These are phyloP conservation scores for Thaumatotibia leucotreta DNA, from an alignment of 1,140 invertebrate genomes.

Conservation along the genomic window DNA sequence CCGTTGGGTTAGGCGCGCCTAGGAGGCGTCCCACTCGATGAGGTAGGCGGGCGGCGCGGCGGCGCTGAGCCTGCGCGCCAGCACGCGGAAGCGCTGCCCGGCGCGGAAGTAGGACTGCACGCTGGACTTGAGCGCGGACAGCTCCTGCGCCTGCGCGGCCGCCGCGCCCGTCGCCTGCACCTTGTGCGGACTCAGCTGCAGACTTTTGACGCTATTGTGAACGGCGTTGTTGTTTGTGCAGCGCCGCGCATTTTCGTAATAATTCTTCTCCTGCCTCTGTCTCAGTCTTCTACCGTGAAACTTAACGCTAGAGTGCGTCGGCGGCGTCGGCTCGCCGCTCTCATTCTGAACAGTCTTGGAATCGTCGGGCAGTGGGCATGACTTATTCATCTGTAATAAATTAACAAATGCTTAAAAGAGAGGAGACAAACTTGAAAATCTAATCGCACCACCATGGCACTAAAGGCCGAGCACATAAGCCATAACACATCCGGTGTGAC, in stretches of 20 bases:
- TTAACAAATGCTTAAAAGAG: too few relatives aligned
- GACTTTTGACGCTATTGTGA: conserved; percentile 67
- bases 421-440: too few relatives aligned
- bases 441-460: too few relatives aligned
- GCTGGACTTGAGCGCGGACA: conserved; percentile 85
- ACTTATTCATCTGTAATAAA: conserved; percentile 61
- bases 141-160: conserved; percentile 67
- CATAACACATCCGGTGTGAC: too few relatives aligned
- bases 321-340: conserved; percentile 47
- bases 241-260: conserved; percentile 69
- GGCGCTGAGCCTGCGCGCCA: conserved; percentile 83
- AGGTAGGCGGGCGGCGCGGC: conserved; percentile 89
- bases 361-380: conserved; percentile 67
- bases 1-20: conserved; percentile 10
- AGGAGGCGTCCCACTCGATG: conserved; percentile 88
- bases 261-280: conserved; percentile 81
- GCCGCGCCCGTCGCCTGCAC: conserved; percentile 24
- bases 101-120: conserved; percentile 90
- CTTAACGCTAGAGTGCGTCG: conserved; percentile 66
- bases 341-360: conserved; percentile 50
- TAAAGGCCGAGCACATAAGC: too few relatives aligned
- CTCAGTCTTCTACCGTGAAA: conserved; percentile 83
- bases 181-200: conserved; percentile 65
- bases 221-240: conserved; percentile 59
- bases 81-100: conserved; percentile 88